phyloP scores from a whole-genome alignment of 2,797 vertebrate species.

The Eospalax fontanierii region DNA sequence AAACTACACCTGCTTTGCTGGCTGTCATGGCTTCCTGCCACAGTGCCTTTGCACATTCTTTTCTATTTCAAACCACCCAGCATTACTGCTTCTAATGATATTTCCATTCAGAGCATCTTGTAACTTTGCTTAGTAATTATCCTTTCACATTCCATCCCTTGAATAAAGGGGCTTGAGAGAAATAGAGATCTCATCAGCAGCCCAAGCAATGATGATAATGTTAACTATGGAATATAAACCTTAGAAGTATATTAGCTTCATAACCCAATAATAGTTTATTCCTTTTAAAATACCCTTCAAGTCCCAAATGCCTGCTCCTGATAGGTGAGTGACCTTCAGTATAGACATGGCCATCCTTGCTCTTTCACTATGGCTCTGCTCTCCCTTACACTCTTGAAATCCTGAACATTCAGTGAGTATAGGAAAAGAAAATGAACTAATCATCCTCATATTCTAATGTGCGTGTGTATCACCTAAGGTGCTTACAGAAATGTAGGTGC shows the following conservation, averaged over 20 bases:
- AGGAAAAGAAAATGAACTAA: background rate
- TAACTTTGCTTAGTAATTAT: conserved; percentile 17
- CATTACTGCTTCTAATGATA: background rate
- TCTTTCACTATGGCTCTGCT: background rate
- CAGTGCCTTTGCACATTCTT: background rate
- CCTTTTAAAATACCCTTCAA: background rate
- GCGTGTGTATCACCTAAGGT: background rate
- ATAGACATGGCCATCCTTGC: background rate
- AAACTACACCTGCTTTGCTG: fast-evolving
- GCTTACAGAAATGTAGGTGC: background rate
- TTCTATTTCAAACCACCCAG: background rate
- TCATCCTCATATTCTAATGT: background rate
- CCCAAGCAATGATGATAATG: background rate
- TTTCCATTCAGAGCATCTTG: background rate
- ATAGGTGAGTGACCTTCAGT: background rate
- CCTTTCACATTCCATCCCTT: conserved; percentile 8
- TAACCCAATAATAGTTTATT: background rate
- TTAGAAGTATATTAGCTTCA: background rate
- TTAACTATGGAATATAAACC: background rate
- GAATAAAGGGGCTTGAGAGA: conserved; percentile 31
- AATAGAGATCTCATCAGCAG: background rate
- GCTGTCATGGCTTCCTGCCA: background rate
- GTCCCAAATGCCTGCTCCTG: background rate
- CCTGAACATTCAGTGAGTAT: background rate
- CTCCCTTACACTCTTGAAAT: background rate